phyloP scores from a whole-genome alignment of 2,113 vertebrate species.

The Caloenas nicobarica region DNA sequence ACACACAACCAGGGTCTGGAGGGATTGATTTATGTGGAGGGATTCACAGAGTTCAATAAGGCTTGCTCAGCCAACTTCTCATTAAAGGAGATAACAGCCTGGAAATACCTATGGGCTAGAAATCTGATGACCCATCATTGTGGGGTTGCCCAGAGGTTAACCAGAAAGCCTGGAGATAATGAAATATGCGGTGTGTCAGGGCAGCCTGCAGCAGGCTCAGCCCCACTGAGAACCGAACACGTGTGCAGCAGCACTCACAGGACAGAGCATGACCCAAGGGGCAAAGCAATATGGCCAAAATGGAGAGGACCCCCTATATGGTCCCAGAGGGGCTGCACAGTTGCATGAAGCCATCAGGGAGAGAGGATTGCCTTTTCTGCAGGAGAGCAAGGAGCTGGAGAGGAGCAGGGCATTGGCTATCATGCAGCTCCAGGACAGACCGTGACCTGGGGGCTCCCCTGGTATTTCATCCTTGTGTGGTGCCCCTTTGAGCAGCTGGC shows the following conservation, averaged over 20 bases:
- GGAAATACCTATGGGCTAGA: not conserved
- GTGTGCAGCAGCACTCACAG: rapidly evolving
- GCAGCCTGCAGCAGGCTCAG: not conserved
- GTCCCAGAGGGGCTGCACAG: not conserved
- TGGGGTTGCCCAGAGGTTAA: not conserved
- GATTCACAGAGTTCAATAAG: not conserved
- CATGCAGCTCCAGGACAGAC: not conserved
- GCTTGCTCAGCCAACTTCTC: not conserved
- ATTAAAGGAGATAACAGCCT: not conserved
- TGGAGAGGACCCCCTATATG: rapidly evolving
- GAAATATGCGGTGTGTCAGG: rapidly evolving
- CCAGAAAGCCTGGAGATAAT: not conserved
- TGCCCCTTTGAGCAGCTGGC: not conserved
- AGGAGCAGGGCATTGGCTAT: not conserved
- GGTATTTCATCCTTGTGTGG: rapidly evolving
- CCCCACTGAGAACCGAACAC: not conserved
- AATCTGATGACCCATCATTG: not conserved
- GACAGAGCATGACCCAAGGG: not conserved
- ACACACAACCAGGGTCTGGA: not conserved
- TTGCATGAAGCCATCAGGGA: not conserved
- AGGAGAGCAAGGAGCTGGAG: not conserved
- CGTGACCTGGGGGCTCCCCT: not conserved
- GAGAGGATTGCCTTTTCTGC: not conserved
- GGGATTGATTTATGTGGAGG: not conserved
- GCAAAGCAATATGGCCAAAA: not conserved